phyloP scores from a whole-genome alignment of 2,113 vertebrate genomes.

The Myxocyprinus asiaticus region DNA sequence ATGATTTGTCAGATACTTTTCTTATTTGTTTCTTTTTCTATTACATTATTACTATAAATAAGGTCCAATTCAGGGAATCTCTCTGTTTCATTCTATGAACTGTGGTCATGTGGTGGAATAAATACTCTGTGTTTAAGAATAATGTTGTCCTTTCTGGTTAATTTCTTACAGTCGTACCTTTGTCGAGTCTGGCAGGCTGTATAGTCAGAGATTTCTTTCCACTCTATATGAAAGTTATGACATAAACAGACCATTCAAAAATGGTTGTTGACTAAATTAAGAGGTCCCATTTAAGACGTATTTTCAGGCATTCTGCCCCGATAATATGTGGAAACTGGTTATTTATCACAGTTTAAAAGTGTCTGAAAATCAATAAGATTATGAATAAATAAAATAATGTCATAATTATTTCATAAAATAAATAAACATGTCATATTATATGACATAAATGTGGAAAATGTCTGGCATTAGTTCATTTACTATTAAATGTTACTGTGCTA shows the following conservation, averaged over 20 bases:
- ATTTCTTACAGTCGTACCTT: neutral
- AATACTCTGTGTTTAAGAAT: neutral
- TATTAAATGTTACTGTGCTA: no score
- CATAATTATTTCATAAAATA: neutral
- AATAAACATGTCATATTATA: no score
- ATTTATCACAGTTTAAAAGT: neutral
- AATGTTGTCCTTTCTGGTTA: neutral
- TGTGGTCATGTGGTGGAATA: neutral
- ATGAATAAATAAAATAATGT: no score
- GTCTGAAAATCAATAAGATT: neutral
- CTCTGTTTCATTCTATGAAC: constrained; percentile 5
- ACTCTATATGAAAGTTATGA: neutral
- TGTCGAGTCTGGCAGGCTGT: neutral
- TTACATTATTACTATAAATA: neutral
- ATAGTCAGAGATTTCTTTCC: neutral
- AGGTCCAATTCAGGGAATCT: neutral
- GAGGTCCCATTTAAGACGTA: neutral
- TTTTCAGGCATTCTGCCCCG: neutral
- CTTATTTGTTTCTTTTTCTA: neutral
- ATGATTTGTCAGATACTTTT: neutral
- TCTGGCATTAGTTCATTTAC: no score
- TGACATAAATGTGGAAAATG: no score
- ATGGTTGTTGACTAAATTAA: neutral
- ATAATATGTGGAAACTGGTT: neutral
- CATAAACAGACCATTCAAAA: neutral